Base-by-base conservation (phyloP, 2,113 vertebrate species). In the Turdus rufiventris region DNA sequence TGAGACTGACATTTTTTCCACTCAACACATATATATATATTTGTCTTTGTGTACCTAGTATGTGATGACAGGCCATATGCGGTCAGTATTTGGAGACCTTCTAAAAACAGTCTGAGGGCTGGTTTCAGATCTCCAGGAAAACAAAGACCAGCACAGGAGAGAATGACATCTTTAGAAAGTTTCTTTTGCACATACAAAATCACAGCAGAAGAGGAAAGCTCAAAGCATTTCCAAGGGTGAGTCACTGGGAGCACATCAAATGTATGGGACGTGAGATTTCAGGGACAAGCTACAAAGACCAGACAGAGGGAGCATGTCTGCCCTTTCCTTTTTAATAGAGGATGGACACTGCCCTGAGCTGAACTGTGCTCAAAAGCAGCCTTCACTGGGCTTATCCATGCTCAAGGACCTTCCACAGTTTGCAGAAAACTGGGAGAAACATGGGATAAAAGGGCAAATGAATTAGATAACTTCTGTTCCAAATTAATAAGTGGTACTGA, bases 1-100 rank as follows among this genome's bases (percentile, higher is more conserved):
- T 80, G 79, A 94, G 79, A 73, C 60, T 57, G 63, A 57, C 67
- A 65, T 88, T 92, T 91, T 89, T 92, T 73, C 67, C 60, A 76
- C 33, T 85, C 58, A 53, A n/a, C 10, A 7, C 51, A 67, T 8
- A 54, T 9, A 66, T 2, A 42, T 11, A 62, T 15, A 31, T 84
- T 29, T 40, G n/a, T 68, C 36, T 85, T 83, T 74, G 48, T 18
- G 36, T 82, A 62, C 40, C 40, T 94, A 82, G 25, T 54, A 71
- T 1, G 9, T 45, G 51, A 77, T 26, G 56, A 65, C 54, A 88
- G 80, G 65, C 72, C 72, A 80, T 34, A 61, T 47, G 68, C 0
- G 33, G 86, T 68, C 93, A 84, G 29, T 89, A 57, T 81, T 66
- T 58, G 42, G 25, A 87, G 38, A 89, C 34, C 68, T 71, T 88